Evolutionary conservation across 2,797 vertebrate species (phyloP).

Genomic region (Molossus molossus): DNA sequence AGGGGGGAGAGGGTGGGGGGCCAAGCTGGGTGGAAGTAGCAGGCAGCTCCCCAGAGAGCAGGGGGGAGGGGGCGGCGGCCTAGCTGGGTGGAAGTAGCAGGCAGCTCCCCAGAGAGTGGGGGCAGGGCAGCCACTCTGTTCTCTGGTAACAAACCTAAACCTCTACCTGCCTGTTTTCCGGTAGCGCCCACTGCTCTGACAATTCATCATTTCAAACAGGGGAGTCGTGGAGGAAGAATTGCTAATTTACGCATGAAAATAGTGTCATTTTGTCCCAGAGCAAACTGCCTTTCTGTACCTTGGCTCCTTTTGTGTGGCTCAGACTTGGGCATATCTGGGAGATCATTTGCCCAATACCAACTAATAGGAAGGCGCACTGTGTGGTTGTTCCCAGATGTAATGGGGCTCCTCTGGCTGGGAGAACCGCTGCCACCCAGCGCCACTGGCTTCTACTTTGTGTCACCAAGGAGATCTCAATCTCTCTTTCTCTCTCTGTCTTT

Average conservation of each 20-base stretch:
- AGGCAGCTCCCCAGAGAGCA: background rate
- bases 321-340: constrained; percentile 67
- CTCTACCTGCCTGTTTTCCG: constrained; percentile 43
- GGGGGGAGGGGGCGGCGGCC: background rate
- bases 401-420: constrained; percentile 62
- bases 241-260: constrained; percentile 76
- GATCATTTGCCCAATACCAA: constrained; percentile 65
- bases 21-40: background rate
- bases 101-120: no score
- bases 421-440: background rate
- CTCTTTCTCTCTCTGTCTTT: background rate
- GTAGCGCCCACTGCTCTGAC: background rate
- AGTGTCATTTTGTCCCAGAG: constrained; percentile 77
- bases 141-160: background rate
- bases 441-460: constrained; percentile 62
- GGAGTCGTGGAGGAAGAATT: background rate
- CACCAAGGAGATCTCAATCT: constrained; percentile 6
- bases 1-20: background rate
- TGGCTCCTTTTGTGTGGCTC: constrained; percentile 75
- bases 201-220: constrained; percentile 40
- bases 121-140: background rate
- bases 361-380: constrained; percentile 63
- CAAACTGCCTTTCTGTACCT: constrained; percentile 76
- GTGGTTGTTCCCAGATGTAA: constrained; percentile 16
- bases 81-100: no score